Conservation (phyloP, 2,113 vertebrate genomes). For the Myrmecobius fasciatus region DNA sequence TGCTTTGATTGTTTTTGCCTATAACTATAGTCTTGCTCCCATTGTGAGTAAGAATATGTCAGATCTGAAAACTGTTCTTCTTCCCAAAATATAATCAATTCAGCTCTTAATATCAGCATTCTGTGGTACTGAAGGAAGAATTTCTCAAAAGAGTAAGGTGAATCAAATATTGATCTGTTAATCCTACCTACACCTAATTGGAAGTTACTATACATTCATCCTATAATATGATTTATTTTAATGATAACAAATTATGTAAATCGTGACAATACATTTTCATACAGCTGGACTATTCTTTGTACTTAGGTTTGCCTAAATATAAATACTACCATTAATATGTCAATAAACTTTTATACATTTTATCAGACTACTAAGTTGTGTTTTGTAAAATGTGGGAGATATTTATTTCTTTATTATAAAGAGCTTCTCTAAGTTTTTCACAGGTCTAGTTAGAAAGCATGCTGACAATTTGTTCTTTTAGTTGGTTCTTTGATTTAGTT, state of each 20-base stretch:
- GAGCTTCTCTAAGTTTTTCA: background rate
- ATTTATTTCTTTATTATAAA: conserved; percentile 11
- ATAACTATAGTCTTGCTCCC: background rate
- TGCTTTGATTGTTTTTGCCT: background rate
- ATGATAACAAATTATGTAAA: conserved; percentile 9
- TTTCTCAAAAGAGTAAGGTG: background rate
- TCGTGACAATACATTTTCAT: background rate
- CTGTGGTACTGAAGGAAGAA: background rate
- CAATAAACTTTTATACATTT: background rate
- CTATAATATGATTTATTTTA: conserved; percentile 5
- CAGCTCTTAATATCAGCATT: background rate
- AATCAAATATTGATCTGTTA: background rate
- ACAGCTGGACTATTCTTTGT: background rate
- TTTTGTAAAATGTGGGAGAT: background rate
- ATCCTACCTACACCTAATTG: background rate
- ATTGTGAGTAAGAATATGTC: background rate
- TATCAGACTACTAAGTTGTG: background rate
- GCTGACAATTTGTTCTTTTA: background rate
- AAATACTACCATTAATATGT: background rate
- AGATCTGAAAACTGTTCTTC: background rate
- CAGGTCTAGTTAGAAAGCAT: background rate
- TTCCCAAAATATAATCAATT: conserved; percentile 1
- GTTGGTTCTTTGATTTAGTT: background rate
- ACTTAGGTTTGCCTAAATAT: background rate
- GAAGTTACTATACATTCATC: background rate